Percentiles rank a stretch among this genome's conserved stretches.
Evolutionary conservation across 1,140 invertebrate genomes (phyloP).

Genomic region (Paracyclopina nana): DNA sequence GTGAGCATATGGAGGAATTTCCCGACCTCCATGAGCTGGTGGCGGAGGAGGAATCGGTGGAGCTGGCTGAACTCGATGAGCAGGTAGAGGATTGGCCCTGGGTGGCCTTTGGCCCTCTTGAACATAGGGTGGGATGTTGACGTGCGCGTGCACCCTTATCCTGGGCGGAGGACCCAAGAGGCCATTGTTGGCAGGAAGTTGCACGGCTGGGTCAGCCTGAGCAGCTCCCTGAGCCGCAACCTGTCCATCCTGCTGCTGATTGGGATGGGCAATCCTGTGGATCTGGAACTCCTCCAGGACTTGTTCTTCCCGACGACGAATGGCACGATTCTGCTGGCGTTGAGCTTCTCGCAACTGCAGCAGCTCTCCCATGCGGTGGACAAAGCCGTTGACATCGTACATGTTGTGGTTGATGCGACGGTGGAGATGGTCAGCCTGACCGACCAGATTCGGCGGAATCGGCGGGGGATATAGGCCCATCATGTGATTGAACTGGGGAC

Average conservation of each 20-base stretch:
- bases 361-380: conserved; percentile 1
- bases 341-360: neutral
- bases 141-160: too few relatives aligned
- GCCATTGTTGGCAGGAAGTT: neutral
- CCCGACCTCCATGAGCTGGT: too few relatives aligned
- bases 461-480: neutral
- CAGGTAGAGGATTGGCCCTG: too few relatives aligned
- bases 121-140: too few relatives aligned
- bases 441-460: too few relatives aligned
- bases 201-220: neutral
- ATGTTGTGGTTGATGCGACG: neutral
- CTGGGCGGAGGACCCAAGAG: neutral
- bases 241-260: too few relatives aligned
- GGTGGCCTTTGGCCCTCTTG: too few relatives aligned
- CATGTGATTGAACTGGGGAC: neutral
- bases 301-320: neutral
- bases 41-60: too few relatives aligned
- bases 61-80: too few relatives aligned
- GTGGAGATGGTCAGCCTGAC: neutral
- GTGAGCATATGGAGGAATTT: too few relatives aligned
- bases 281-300: neutral
- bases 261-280: neutral
- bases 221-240: too few relatives aligned
- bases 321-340: neutral
- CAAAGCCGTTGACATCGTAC: neutral